phyloP scores from a whole-genome alignment of 2,888 invertebrate genomes.

The Bruchidius siliquastri region DNA sequence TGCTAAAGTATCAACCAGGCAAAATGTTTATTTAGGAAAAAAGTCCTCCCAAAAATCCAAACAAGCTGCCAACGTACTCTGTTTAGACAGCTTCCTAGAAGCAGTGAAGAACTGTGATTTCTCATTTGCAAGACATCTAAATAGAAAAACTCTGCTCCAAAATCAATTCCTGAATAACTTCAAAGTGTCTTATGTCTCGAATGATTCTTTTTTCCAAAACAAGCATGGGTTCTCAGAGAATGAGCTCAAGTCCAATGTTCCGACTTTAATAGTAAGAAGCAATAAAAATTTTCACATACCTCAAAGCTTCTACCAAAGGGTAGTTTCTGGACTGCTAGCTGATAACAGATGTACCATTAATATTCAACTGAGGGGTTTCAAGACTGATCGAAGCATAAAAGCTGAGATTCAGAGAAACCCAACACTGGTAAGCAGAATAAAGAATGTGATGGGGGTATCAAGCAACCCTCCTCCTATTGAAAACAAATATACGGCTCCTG shows the following conservation, averaged over 20 bases:
- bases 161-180: constrained; percentile 40
- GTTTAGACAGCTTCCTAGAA: constrained; percentile 48
- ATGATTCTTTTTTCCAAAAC: constrained; percentile 47
- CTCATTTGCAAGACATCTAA: constrained; percentile 40
- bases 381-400: constrained; percentile 69
- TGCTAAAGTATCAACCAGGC: constrained; percentile 44
- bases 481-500: constrained; percentile 23
- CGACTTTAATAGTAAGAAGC: constrained; percentile 33
- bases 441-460: constrained; percentile 49
- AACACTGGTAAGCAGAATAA: constrained; percentile 61
- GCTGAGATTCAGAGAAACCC: constrained; percentile 71
- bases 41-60: constrained; percentile 35
- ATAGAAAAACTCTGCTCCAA: constrained; percentile 35
- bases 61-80: constrained; percentile 36
- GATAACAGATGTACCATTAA: constrained; percentile 41
- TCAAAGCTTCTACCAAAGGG: constrained; percentile 36
- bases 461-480: constrained; percentile 22
- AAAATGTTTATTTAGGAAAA: constrained; percentile 42
- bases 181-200: constrained; percentile 44
- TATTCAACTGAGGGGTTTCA: constrained; percentile 68
- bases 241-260: constrained; percentile 32
- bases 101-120: constrained; percentile 45
- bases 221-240: constrained; percentile 44
- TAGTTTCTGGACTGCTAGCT: constrained; percentile 32
- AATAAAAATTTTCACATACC: constrained; percentile 32